Percentiles rank a stretch among this genome's conserved stretches.
Evolutionary conservation across 2,113 vertebrate species (phyloP).

Genomic region (Corythaixoides concolor): DNA sequence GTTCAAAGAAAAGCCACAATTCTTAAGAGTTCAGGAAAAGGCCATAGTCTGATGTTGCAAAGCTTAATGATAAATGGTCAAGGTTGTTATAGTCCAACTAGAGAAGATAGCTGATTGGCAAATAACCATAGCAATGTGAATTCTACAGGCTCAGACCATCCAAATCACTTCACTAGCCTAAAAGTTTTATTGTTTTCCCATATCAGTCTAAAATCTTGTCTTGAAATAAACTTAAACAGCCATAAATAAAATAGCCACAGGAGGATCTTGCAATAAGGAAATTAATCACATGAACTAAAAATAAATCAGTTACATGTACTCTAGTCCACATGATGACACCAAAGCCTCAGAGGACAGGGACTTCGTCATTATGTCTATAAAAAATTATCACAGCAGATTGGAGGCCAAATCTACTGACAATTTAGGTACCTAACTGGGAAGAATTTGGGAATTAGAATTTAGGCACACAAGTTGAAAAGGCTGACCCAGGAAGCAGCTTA

Average conservation of each 20-base stretch:
- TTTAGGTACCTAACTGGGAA: not conserved
- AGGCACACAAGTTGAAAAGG: not conserved
- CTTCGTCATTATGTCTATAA: not conserved
- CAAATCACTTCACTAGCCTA: not conserved
- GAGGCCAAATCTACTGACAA: not conserved
- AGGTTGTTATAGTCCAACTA: constrained; percentile 62
- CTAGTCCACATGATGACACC: not conserved
- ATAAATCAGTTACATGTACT: not conserved
- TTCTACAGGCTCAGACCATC: not conserved
- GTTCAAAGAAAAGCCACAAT: constrained; percentile 80
- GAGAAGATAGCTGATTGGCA: constrained; percentile 21
- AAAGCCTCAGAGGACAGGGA: not conserved
- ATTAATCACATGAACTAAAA: not conserved
- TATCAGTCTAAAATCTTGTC: not conserved
- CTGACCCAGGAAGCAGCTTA: not conserved
- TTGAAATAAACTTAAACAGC: not conserved
- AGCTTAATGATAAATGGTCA: not conserved
- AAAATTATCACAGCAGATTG: not conserved
- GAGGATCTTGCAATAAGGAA: not conserved
- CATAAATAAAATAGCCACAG: not conserved
- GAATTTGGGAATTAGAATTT: not conserved
- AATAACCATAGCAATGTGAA: not conserved
- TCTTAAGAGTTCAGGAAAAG: constrained; percentile 76
- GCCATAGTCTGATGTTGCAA: constrained; percentile 60
- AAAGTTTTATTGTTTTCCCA: not conserved